Percentiles rank a stretch among this genome's conserved stretches.
phyloP scores from a whole-genome alignment of 2,113 vertebrate species.

The Corapipo altera region DNA sequence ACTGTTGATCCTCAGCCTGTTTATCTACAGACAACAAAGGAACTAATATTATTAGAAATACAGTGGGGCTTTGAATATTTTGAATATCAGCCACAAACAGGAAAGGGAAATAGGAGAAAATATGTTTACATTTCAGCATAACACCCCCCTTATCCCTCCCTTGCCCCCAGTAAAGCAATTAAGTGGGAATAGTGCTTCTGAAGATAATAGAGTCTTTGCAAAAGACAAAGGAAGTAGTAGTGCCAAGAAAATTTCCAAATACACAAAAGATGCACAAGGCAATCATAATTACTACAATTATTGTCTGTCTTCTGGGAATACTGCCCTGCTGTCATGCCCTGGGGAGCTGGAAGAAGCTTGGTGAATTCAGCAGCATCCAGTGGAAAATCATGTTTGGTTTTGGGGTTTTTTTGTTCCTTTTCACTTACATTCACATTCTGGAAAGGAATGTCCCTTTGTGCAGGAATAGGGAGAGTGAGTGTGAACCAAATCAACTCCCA shows the following conservation, averaged over 20 bases:
- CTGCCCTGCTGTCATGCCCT: neutral
- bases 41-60: neutral
- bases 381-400: neutral
- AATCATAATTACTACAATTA: neutral
- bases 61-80: neutral
- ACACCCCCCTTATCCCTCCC: fast-evolving
- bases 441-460: neutral
- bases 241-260: neutral
- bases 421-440: neutral
- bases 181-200: neutral
- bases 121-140: neutral
- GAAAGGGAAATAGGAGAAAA: neutral
- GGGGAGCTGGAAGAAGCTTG: neutral
- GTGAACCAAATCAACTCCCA: neutral
- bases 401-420: neutral
- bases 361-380: neutral
- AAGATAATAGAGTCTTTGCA: neutral
- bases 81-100: neutral
- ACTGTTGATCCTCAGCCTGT: neutral
- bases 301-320: neutral
- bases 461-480: neutral
- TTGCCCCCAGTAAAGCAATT: neutral
- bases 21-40: neutral
- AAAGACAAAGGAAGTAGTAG: neutral
- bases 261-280: neutral